phyloP scores from a whole-genome alignment of 30 jellyfish, hydroid and myxozoan species.

The Mastigias papua region DNA sequence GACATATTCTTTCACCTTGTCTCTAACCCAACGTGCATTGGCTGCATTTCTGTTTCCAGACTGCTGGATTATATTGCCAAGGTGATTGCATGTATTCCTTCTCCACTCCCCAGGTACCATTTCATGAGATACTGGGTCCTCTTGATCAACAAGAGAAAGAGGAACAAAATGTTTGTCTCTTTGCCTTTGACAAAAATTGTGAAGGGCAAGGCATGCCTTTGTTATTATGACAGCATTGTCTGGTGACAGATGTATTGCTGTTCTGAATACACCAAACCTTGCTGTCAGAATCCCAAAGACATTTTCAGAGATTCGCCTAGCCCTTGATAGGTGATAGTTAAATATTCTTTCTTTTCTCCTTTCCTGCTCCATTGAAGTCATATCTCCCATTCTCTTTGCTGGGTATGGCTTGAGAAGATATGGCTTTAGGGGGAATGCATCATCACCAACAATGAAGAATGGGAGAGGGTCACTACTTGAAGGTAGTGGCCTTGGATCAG shows the following conservation, averaged over 20 bases:
- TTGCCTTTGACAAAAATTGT: background rate
- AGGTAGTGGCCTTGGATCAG: background rate
- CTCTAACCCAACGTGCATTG: background rate
- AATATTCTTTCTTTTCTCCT: no score
- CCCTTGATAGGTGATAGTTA: background rate
- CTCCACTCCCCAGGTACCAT: background rate
- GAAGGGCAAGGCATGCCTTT: background rate
- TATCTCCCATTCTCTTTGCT: background rate
- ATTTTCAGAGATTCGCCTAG: background rate
- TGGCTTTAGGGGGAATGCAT: background rate
- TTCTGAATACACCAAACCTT: background rate
- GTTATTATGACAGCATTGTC: background rate
- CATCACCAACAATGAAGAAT: background rate
- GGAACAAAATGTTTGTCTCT: background rate
- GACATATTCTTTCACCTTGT: background rate
- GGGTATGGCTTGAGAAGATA: background rate
- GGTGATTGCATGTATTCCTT: background rate
- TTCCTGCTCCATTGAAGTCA: no score
- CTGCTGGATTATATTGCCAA: background rate
- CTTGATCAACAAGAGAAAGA: background rate
- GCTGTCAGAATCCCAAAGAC: background rate
- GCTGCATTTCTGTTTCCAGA: background rate
- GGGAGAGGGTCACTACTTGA: background rate
- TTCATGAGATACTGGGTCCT: background rate
- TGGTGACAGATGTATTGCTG: background rate